Evolutionary conservation across 2,797 vertebrate genomes (phyloP).

Genomic region (Meriones psammophilus): DNA sequence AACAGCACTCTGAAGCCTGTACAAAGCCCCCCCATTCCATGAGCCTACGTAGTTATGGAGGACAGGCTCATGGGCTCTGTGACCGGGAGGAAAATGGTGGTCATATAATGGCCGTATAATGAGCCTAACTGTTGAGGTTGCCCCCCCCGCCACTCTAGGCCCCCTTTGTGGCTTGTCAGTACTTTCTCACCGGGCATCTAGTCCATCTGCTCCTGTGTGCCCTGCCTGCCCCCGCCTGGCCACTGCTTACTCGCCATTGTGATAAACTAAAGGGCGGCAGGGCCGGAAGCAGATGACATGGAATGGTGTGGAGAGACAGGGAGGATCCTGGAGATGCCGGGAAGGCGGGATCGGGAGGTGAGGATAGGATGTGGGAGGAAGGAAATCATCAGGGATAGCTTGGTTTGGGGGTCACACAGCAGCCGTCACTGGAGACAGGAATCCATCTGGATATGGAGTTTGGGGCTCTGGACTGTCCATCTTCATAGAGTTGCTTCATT

Average conservation of each 20-base stretch:
- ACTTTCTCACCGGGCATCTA: neutral
- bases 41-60: neutral
- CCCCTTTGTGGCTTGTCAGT: fast-evolving
- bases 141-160: neutral
- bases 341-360: neutral
- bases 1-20: neutral
- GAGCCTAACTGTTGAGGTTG: neutral
- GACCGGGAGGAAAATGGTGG: neutral
- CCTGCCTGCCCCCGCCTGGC: neutral
- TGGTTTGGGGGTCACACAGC: neutral
- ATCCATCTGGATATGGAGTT: neutral
- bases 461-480: neutral
- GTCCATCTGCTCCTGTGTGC: neutral
- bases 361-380: neutral
- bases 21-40: neutral
- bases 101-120: neutral
- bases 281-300: neutral
- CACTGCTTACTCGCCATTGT: neutral
- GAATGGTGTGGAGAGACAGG: neutral
- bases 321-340: no score
- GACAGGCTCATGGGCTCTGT: neutral
- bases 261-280: neutral
- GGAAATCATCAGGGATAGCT: neutral
- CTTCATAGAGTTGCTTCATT: neutral
- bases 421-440: fast-evolving